A percentile compares a stretch with the other conserved stretches of the same genome.
Evolutionary conservation across 2,797 vertebrate genomes (phyloP).

Genomic region (Eulemur rubriventer): DNA sequence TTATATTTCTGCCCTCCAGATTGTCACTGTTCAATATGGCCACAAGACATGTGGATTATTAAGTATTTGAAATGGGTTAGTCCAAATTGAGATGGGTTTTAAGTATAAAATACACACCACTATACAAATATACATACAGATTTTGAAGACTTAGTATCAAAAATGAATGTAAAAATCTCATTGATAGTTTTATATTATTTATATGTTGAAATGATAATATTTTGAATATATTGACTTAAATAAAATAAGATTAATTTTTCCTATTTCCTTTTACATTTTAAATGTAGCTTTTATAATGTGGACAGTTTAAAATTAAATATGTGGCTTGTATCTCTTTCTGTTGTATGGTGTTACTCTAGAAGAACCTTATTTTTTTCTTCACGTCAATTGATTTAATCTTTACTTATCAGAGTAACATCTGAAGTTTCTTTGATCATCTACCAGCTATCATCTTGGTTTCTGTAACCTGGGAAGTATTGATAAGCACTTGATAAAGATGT

Average conservation of each 20-base stretch:
- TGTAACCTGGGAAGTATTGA: neutral
- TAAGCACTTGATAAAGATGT: neutral
- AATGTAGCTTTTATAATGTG: neutral
- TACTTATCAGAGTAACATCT: neutral
- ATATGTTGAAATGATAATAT: neutral
- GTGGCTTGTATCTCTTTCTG: neutral
- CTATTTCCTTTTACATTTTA: neutral
- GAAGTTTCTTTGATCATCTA: neutral
- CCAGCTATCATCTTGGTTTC: neutral
- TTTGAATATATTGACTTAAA: neutral
- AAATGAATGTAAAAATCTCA: neutral
- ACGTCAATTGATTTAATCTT: neutral
- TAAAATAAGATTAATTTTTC: neutral
- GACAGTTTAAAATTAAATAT: neutral
- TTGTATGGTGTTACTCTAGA: neutral
- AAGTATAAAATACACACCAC: neutral
- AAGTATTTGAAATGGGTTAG: neutral
- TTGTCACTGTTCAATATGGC: neutral
- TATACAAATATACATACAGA: neutral
- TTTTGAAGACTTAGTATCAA: neutral
- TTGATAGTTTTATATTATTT: neutral
- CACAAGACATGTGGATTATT: neutral
- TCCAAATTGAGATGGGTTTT: neutral
- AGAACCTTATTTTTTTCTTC: neutral
- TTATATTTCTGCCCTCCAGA: neutral